These are phyloP conservation scores for Somateria mollissima DNA, from an alignment of 2,797 vertebrate species.

Conservation along the genomic window DNA sequence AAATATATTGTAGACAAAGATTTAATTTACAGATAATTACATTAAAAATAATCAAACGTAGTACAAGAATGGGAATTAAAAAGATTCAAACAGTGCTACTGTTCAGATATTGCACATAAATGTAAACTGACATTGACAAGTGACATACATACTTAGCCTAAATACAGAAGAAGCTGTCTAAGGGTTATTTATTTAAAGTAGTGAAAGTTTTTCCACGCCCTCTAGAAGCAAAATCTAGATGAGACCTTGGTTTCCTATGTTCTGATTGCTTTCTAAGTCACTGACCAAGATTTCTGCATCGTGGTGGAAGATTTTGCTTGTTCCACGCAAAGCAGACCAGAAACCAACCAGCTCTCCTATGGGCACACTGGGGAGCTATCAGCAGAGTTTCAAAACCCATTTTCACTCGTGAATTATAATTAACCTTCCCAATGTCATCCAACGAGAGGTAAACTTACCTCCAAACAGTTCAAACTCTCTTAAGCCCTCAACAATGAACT, in stretches of 20 bases:
- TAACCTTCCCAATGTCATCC: not conserved
- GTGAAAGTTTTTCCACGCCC: not conserved
- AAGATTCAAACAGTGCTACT: not conserved
- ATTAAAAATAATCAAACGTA: not conserved
- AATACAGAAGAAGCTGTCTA: not conserved
- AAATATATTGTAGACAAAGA: not conserved
- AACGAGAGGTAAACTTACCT: constrained; percentile 82
- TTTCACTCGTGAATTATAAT: not conserved
- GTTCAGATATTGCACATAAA: not conserved
- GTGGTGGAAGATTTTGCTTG: not conserved
- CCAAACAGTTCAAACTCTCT: constrained; percentile 97
- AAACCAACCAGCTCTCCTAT: not conserved
- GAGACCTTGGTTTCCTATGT: not conserved
- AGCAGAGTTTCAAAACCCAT: not conserved
- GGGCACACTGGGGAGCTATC: not conserved
- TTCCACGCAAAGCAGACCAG: not conserved
- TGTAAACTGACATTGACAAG: not conserved
- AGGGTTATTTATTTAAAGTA: not conserved
- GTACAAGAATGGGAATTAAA: not conserved
- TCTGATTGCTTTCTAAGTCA: not conserved
- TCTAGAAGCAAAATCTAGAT: not conserved
- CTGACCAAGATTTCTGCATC: not conserved
- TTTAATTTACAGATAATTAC: not conserved
- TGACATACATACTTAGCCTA: not conserved
- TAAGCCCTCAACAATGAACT: constrained; percentile 98